Conservation (phyloP, 2,113 vertebrate species). For the Trogon surrucura region DNA sequence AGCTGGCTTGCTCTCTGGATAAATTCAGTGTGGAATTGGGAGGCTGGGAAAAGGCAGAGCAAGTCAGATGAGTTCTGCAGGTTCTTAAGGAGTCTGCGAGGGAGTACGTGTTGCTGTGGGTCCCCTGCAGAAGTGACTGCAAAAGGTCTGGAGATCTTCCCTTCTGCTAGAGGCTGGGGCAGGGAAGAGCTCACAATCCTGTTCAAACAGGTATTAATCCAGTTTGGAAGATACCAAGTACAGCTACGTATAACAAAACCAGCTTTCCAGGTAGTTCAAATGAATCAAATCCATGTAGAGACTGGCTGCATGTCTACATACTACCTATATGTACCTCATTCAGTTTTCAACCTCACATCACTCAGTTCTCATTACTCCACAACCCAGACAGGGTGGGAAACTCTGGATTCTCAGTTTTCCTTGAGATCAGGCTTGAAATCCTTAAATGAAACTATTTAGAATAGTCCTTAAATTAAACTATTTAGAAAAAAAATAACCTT, state of each 20-base stretch:
- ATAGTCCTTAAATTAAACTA: not conserved
- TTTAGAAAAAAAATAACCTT: not conserved
- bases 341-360: not conserved
- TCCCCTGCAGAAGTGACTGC: not conserved
- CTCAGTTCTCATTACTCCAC: not conserved
- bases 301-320: not conserved
- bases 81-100: not conserved
- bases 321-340: not conserved
- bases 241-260: not conserved
- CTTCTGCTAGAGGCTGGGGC: not conserved
- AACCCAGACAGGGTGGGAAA: not conserved
- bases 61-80: not conserved
- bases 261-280: not conserved
- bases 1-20: not conserved
- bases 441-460: not conserved
- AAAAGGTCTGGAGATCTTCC: not conserved
- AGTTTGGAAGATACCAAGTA: not conserved
- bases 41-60: not conserved
- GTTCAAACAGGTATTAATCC: not conserved
- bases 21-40: not conserved
- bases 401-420: not conserved
- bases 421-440: not conserved
- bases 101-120: not conserved
- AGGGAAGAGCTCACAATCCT: not conserved
- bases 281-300: not conserved